A percentile compares a stretch with the other conserved stretches of the same genome.
Evolutionary conservation across 2,888 invertebrate genomes (phyloP).

Genomic region (Stenichneumon culpator): DNA sequence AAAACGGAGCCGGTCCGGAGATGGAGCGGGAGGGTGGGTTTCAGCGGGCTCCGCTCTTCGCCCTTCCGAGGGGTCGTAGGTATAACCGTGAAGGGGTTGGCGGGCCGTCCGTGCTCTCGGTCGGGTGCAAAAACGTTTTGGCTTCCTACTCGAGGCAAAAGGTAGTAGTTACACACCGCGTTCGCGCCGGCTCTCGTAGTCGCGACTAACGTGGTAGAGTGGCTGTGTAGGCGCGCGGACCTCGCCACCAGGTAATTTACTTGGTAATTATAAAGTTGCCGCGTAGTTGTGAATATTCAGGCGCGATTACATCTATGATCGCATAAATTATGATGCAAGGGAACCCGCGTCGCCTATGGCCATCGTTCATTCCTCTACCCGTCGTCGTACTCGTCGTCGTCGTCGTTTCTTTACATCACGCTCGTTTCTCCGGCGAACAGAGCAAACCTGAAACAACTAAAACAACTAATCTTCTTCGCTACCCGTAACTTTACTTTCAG

Average conservation of each 20-base stretch:
- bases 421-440: constrained; percentile 24
- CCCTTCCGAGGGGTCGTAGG: constrained; percentile 38
- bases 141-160: constrained; percentile 52
- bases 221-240: constrained; percentile 53
- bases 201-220: background rate
- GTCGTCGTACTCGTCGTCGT: constrained; percentile 54
- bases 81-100: constrained; percentile 47
- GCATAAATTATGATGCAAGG: constrained; percentile 77
- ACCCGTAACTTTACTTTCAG: background rate
- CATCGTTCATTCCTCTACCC: constrained; percentile 57
- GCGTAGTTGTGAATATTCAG: constrained; percentile 82
- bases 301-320: constrained; percentile 82
- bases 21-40: constrained; percentile 49
- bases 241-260: constrained; percentile 79
- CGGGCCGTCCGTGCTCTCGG: constrained; percentile 44
- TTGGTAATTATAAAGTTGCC: constrained; percentile 83
- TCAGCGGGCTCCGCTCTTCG: constrained; percentile 21
- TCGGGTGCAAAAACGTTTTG: constrained; percentile 62
- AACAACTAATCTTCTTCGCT: background rate
- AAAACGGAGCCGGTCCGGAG: constrained; percentile 31
- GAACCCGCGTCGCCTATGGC: constrained; percentile 46
- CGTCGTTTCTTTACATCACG: constrained; percentile 29
- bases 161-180: constrained; percentile 28
- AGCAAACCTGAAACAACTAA: background rate
- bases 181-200: constrained; percentile 20